Evolutionary conservation across 1,140 invertebrate species (phyloP), one percentile per base, ranked within the genome.

Genomic region (Himalopsyche phryganea): DNA sequence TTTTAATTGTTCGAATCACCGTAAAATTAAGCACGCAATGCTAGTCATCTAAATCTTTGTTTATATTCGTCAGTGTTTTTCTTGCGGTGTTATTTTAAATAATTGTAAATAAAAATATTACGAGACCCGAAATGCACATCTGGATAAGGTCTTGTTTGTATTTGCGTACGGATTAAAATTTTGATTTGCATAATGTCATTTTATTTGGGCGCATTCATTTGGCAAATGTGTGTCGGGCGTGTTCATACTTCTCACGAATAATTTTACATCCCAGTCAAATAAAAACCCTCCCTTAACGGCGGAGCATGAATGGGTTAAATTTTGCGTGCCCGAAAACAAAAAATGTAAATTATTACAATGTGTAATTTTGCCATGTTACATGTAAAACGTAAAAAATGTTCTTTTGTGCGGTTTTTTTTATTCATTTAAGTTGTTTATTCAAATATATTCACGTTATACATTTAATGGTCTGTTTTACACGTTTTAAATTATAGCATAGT

Each of bases 131-230:
- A 17, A 11, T 19, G n/a, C 18, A 11, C 52, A 48, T 50, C 35
- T 50, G 35, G 3, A 9, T 15, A 13, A 42, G 11, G 23, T 32
- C 2, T 19, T 47, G 44, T 23, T 47, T 55, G 18, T 55, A 40
- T 54, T 54, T 55, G 45, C 23, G 13, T 23, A 32, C 48, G 41
- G 47, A 45, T 50, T 58, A 50, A 58, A 58, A 45, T 28, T 47
- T 28, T 49, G 33, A 50, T 58, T 58, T 58, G 42, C 55, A 51
- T 50, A 58, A 40, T 45, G 15, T 50, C 48, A 50, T 50, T 50
- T 50, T 45, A 18, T 50, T 58, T 50, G 38, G 20, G 19, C 41
- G 48, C 35, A 50, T 36, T 38, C 48, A 48, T 35, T 50, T 40
- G 41, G 40, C 40, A 58, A 58, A 58, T 45, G 36, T 45, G 28